Conservation (phyloP, 2,113 vertebrate genomes). For the Noctilio leporinus region DNA sequence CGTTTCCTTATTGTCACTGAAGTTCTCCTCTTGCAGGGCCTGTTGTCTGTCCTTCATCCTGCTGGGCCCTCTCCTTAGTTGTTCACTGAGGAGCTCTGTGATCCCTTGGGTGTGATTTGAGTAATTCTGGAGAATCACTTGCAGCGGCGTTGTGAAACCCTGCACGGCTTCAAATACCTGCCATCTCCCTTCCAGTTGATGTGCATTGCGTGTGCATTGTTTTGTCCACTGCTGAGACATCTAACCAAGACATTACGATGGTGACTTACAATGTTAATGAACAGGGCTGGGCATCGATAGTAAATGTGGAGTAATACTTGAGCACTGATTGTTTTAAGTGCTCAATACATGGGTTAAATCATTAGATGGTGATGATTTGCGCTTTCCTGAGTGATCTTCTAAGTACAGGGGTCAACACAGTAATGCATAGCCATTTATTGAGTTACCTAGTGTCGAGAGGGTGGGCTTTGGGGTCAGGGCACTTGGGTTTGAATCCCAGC, state of each 20-base stretch:
- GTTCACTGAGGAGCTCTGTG: neutral
- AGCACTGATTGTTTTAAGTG: neutral
- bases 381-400: neutral
- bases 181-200: neutral
- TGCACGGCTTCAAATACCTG: neutral
- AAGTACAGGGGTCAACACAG: neutral
- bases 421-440: neutral
- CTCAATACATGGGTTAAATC: neutral
- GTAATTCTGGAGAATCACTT: neutral
- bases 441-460: neutral
- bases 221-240: neutral
- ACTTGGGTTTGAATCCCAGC: neutral
- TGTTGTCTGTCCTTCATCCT: neutral
- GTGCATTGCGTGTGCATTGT: neutral
- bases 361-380: neutral
- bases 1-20: neutral
- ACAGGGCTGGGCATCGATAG: neutral
- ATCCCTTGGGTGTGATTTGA: neutral
- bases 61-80: neutral
- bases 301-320: neutral
- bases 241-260: neutral
- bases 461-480: neutral
- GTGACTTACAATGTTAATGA: neutral
- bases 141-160: neutral
- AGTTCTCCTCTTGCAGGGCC: neutral